Evolutionary conservation across 2,797 vertebrate genomes (phyloP), one percentile per base, ranked within the genome.

Genomic region (Liparis tanakae): DNA sequence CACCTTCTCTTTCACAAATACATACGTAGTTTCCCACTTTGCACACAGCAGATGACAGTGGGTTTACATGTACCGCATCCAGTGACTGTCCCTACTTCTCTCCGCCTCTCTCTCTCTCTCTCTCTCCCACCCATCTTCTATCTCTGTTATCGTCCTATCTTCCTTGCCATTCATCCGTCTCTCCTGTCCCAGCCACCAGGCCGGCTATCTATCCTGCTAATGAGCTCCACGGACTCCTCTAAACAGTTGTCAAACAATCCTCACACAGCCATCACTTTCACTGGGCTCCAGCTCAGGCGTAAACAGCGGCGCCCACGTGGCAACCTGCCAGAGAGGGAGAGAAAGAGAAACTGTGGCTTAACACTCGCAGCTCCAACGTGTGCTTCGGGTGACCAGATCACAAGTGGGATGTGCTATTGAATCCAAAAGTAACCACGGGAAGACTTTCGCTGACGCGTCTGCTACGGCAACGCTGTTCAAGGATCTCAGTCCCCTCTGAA

Each of bases 171-270:
- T 85, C 79, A 86, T 85, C 79, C 17, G 67, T 88, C 87, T 83
- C 74, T 71, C 57, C 81, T 86, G 82, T 88, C 81, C 78, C 62
- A 70, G 82, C 71, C 58, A 94, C 87, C 89, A 93, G 82, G 88
- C 88, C 82, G 88, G 92, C 94, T 92, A 87, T 96, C 95, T 96
- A 94, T 96, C 95, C 95, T 95, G 91, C 88, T 96, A 96, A 96
- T 95, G 93, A 95, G 95, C 95, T 94, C 88, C 94, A 94, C 86
- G 84, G 94, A 94, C 93, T 94, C 90, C 87, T 94, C 94, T 96
- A 96, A 96, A 95, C 94, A 95, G 94, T 96, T 96, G 96, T 96
- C 96, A 96, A 96, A 96, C 94, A 95, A 95, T 96, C 90, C 95
- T 95, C 94, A 91, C 92, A 94, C 94, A 94, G 93, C 93, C 94